Evolutionary conservation across 2,888 invertebrate species (phyloP).

Genomic region (Lasioglossum leucozonium): DNA sequence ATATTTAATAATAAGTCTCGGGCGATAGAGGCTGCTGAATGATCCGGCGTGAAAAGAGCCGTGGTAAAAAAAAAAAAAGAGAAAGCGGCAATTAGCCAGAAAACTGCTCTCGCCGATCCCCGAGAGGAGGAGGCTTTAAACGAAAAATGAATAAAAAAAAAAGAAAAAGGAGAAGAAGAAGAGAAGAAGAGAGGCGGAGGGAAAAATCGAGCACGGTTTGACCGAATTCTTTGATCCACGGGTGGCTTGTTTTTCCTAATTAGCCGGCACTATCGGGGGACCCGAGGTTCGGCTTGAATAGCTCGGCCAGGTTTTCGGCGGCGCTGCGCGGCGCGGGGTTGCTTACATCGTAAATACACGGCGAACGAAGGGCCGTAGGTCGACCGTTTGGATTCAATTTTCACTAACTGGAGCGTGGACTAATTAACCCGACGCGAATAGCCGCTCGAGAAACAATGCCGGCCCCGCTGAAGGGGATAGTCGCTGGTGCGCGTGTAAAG

Average conservation of each 20-base stretch:
- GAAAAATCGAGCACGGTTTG: constrained; percentile 5
- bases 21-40: background rate
- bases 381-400: constrained; percentile 79
- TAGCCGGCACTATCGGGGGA: constrained; percentile 42
- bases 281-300: constrained; percentile 19
- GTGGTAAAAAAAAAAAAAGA: background rate
- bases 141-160: background rate
- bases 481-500: constrained; percentile 31
- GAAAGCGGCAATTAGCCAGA: background rate
- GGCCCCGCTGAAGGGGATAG: constrained; percentile 52
- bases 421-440: constrained; percentile 81
- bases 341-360: constrained; percentile 63
- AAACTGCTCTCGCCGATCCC: background rate
- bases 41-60: background rate
- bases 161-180: background rate
- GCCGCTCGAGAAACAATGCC: constrained; percentile 75
- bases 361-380: constrained; percentile 56
- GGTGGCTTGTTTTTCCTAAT: constrained; percentile 38
- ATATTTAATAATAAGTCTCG: constrained; percentile 2
- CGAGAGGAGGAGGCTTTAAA: background rate
- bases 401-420: constrained; percentile 81
- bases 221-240: constrained; percentile 27
- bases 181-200: background rate
- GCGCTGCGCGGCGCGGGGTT: background rate
- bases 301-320: constrained; percentile 37